Evolutionary conservation across 2,888 invertebrate species (phyloP), one percentile per base, ranked within the genome.

Genomic region (Folsomia candida): DNA sequence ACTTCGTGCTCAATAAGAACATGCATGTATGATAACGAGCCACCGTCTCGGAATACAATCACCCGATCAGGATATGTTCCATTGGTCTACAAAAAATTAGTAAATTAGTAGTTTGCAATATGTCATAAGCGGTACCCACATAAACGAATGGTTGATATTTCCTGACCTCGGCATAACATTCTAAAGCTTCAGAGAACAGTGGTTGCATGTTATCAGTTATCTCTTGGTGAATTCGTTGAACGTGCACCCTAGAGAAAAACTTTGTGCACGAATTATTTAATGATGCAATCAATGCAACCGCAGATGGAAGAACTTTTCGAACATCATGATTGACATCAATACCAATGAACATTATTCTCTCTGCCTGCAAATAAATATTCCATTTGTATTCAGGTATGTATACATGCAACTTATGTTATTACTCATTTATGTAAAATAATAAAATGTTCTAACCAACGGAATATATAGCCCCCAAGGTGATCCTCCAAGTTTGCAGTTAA

Each of bases 401-500:
- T 27, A 29, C 4, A 62, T 22, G 1, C 6, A 3, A 62, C 25
- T 20, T 20, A 14, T 37, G 37, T 9, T 37, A 37, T 37, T 37
- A n/a, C n/a, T n/a, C n/a, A n/a, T n/a, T n/a, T n/a, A n/a, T n/a
- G n/a, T n/a, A 27, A 6, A 20, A 25, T 28, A 28, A 28, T 59
- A 24, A 51, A 51, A 27, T 27, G 79, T 51, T 79, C 82, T 81
- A 83, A 87, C 87, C 81, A 91, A 86, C 0, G 96, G 96, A 68
- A 95, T 91, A 28, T 86, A 85, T 0, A 97, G 85, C 1, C 88
- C 87, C 97, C 97, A 97, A 24, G 97, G 83, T 0, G 92, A 90
- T 1, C 97, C 97, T 4, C 97, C 97, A 11, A 97, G 84, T 84
- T 97, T 97, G 82, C 94, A 95, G 82, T 94, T 95, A 79, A 97